Conservation (phyloP, 2,888 invertebrate genomes). For the Metellina segmentata region DNA sequence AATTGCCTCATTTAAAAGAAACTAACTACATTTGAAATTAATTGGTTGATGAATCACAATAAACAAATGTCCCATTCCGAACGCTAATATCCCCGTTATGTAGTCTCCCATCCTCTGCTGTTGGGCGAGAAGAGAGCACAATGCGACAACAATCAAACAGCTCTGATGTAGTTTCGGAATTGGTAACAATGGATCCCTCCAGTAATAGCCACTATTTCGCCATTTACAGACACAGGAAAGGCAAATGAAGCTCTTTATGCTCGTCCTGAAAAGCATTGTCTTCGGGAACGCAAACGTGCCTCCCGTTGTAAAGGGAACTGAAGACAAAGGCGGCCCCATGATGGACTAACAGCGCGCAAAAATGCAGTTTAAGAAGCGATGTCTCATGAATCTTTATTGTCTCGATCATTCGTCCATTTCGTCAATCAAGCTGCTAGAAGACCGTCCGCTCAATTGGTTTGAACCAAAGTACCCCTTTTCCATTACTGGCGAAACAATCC, state of each 20-base stretch:
- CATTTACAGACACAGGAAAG: conserved; percentile 14
- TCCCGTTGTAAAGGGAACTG: not conserved
- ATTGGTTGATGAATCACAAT: too few species aligned
- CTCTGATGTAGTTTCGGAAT: conserved; percentile 5
- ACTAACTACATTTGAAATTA: too few species aligned
- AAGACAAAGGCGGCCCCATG: not conserved
- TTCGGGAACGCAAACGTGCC: not conserved
- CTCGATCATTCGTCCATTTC: too few species aligned
- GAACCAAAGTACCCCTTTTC: too few species aligned
- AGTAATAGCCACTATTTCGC: conserved; percentile 41
- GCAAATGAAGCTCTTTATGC: conserved; percentile 4
- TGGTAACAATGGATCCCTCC: conserved; percentile 13
- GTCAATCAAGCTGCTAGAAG: too few species aligned
- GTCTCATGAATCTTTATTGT: too few species aligned
- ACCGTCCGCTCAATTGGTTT: too few species aligned
- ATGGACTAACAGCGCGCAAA: not conserved
- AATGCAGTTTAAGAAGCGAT: not conserved
- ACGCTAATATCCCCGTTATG: not conserved
- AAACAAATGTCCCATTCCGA: too few species aligned
- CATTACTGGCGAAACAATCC: too few species aligned
- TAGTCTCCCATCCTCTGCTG: conserved; percentile 11
- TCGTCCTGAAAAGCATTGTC: not conserved
- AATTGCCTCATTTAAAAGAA: too few species aligned
- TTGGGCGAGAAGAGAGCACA: conserved; percentile 15
- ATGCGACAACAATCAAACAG: conserved; percentile 29